Evolutionary conservation across 2,888 invertebrate genomes (phyloP), one percentile per base, ranked within the genome.

Genomic region (Ceramica pisi): DNA sequence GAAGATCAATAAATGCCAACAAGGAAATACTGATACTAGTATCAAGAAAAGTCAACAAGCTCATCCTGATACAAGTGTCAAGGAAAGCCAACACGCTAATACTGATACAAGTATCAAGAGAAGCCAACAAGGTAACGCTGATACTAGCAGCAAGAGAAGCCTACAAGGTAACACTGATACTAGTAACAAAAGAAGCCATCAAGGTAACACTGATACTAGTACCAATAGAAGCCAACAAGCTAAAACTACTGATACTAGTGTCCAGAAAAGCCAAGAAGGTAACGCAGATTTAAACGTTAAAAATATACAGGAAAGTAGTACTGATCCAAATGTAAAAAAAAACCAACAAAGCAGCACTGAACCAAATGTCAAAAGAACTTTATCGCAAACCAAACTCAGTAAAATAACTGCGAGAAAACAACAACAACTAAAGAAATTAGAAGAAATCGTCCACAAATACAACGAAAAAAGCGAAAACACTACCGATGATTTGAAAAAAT

Each of bases 371-470:
- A 89, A 88, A 80, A 92, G 90, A 83, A 78, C 83, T 73, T 75
- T 81, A 19, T 71, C 80, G 12, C 81, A 88, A 92, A 86, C 86
- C 72, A 51, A 92, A 88, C 76, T 76, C 86, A 90, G 83, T 67
- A 92, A 85, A 85, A 53, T 92, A 41, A 90, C 86, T 77, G 70
- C 85, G 19, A 94, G 90, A 88, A 95, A 93, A 86, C 90, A 92
- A 83, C 90, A 93, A 67, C 93, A 94, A 76, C 74, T 96, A 51
- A 93, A 94, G 80, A 95, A 94, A 80, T 87, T 95, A n/a, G 94
- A 95, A 86, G 91, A 93, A 73, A 90, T 94, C 44, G 92, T 93
- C 44, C 90, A 83, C 67, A 94, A 94, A 86, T 94, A 93, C 81
- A 93, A 86, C 68, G 91, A 94, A 82, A 89, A 87, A 83, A 88